Percentiles rank a stretch among this genome's conserved stretches.
Evolutionary conservation across 2,888 invertebrate species (phyloP).

Genomic region (Melieria crassipennis): DNA sequence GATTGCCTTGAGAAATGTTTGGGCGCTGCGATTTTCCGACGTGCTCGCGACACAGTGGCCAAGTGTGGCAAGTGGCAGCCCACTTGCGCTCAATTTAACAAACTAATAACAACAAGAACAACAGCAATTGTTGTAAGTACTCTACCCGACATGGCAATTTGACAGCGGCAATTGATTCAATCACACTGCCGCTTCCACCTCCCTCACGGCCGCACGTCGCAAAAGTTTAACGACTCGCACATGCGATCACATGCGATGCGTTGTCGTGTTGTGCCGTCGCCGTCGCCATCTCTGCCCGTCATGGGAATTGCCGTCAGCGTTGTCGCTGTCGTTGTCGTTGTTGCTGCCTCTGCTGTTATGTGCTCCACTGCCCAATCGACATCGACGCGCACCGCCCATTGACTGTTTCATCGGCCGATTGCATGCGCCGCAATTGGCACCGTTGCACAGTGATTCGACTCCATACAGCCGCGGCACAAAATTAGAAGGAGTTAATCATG

Average conservation of each 20-base stretch:
- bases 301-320: conserved; percentile 22
- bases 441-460: too few species aligned
- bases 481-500: too few species aligned
- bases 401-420: not conserved
- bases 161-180: conserved; percentile 36
- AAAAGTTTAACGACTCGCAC: too few species aligned
- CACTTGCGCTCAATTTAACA: conserved; percentile 18
- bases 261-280: too few species aligned
- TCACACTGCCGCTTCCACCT: not conserved
- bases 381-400: too few species aligned
- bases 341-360: conserved; percentile 3
- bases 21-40: conserved; percentile 7
- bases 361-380: not conserved
- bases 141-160: conserved; percentile 38
- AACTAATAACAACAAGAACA: conserved; percentile 18
- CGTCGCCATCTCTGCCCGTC: not conserved
- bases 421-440: not conserved
- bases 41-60: conserved; percentile 15
- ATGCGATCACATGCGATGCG: too few species aligned
- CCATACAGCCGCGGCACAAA: too few species aligned
- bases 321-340: conserved; percentile 20
- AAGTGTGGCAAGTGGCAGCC: conserved; percentile 8
- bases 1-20: conserved; percentile 19
- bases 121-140: conserved; percentile 31
- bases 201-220: too few species aligned